A percentile compares a stretch with the other conserved stretches of the same genome.
Evolutionary conservation across 2,888 invertebrate species (phyloP).

Genomic region (Tenthredo amoena): DNA sequence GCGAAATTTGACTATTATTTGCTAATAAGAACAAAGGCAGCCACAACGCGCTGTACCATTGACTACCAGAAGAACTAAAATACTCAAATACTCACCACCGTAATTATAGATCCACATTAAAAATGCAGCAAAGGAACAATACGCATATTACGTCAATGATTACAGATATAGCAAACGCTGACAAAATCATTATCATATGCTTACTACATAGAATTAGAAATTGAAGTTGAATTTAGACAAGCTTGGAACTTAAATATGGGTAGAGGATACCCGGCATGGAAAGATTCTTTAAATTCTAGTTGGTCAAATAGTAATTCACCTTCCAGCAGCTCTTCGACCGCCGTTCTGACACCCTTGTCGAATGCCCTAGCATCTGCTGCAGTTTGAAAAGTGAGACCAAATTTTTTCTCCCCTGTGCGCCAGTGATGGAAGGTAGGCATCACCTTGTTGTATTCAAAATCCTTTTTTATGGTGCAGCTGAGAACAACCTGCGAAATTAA

Average conservation of each 20-base stretch:
- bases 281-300: not conserved
- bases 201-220: not conserved
- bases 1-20: conserved; percentile 59
- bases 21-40: conserved; percentile 59
- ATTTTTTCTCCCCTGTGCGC: conserved; percentile 96
- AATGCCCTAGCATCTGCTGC: conserved; percentile 97
- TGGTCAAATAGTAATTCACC: conserved; percentile 82
- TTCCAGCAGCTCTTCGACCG: conserved; percentile 94
- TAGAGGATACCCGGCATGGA: not conserved
- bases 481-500: conserved; percentile 87
- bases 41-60: conserved; percentile 52
- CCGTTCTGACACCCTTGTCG: conserved; percentile 93
- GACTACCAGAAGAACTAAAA: conserved; percentile 45
- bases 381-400: conserved; percentile 97
- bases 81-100: conserved; percentile 23
- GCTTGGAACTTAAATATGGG: not conserved
- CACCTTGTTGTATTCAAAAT: conserved; percentile 97
- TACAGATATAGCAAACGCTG: not conserved
- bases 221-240: not conserved
- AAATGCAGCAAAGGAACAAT: conserved; percentile 50
- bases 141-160: conserved; percentile 50
- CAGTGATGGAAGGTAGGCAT: conserved; percentile 99
- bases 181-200: not conserved
- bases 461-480: conserved; percentile 96
- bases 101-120: conserved; percentile 11